Conservation (phyloP, 2,113 vertebrate species). For the Heterocephalus glaber region DNA sequence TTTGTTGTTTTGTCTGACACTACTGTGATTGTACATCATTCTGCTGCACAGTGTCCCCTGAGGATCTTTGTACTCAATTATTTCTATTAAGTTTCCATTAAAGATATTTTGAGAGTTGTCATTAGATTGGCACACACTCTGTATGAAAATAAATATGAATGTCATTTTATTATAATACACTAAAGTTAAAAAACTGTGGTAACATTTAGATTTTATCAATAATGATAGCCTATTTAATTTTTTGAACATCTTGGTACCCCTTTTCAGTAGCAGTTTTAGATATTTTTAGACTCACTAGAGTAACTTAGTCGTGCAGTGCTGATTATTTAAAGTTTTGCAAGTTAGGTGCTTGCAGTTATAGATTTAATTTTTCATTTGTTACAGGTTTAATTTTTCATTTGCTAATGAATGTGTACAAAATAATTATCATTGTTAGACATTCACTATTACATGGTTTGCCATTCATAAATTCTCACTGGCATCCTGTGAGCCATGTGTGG, state of each 20-base stretch:
- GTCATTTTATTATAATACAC: not conserved
- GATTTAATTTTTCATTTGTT: not conserved
- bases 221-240: too few relatives aligned
- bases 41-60: not conserved
- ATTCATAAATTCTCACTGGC: not conserved
- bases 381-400: not conserved
- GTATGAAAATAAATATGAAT: not conserved
- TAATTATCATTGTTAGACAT: not conserved
- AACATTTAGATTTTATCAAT: not conserved
- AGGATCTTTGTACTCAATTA: not conserved
- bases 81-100: not conserved
- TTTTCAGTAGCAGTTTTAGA: not conserved
- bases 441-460: not conserved
- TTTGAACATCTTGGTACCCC: not conserved
- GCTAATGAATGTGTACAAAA: not conserved
- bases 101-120: not conserved
- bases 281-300: not conserved
- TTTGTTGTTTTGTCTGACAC: not conserved
- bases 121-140: not conserved
- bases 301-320: not conserved
- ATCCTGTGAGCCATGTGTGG: not conserved
- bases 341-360: not conserved
- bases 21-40: not conserved
- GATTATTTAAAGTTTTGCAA: not conserved
- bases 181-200: not conserved